Conservation (phyloP, 2,797 vertebrate genomes). For the Diplodus puntazzo region DNA sequence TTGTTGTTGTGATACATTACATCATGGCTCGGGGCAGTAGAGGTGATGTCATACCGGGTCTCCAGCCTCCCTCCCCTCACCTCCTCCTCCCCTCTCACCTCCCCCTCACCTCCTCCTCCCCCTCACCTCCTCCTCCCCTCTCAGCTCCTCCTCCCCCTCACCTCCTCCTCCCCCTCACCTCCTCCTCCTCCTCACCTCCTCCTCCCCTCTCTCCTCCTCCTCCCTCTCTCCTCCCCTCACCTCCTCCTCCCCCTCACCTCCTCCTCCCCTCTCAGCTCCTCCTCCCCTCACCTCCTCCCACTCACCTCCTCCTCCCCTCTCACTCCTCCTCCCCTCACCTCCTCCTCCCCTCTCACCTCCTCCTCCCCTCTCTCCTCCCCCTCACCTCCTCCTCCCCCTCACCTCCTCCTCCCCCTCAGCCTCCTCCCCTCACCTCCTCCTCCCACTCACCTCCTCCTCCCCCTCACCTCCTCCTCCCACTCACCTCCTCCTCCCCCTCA, state of each 20-base stretch:
- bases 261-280: no score
- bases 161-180: conserved; percentile 44
- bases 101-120: conserved; percentile 22
- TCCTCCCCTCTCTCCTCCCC: conserved; percentile 29
- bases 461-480: conserved; percentile 34
- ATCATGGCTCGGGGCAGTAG: conserved; percentile 79
- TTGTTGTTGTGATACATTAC: conserved; percentile 85
- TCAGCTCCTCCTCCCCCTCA: no score
- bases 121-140: conserved; percentile 47
- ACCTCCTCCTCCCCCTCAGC: conserved; percentile 21
- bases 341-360: conserved; percentile 19
- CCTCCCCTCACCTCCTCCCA: no score
- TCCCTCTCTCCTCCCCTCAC: conserved; percentile 40
- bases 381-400: conserved; percentile 30
- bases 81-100: conserved; percentile 18
- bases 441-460: conserved; percentile 10
- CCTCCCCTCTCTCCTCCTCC: no score
- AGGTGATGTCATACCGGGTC: conserved; percentile 83
- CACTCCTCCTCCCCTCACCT: not conserved
- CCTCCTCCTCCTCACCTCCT: no score
- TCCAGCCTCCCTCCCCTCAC: conserved; percentile 50
- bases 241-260: no score
- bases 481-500: conserved; percentile 23
- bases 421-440: no score
- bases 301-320: conserved; percentile 38